A percentile compares a stretch with the other conserved stretches of the same genome.
Conservation (phyloP, 2,888 invertebrate genomes). For the Papilio gigon region DNA sequence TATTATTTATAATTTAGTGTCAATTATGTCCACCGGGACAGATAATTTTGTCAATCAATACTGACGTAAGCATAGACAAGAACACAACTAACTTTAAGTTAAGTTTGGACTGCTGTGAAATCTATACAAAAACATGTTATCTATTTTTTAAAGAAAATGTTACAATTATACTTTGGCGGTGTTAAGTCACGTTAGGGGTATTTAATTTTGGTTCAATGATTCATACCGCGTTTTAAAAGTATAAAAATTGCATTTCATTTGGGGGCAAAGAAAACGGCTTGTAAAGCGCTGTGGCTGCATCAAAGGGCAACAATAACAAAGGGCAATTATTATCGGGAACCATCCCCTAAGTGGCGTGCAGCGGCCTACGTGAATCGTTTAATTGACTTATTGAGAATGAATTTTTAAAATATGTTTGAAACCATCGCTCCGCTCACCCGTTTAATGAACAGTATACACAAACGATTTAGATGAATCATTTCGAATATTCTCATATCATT, state of each 20-base stretch:
- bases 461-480: conserved; percentile 43
- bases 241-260: conserved; percentile 10
- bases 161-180: no score
- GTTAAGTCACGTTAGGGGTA: no score
- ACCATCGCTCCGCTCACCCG: conserved; percentile 60
- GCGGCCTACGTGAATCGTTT: conserved; percentile 69
- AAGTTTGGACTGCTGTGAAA: no score
- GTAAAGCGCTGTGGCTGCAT: conserved; percentile 40
- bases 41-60: no score
- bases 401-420: conserved; percentile 73
- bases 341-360: conserved; percentile 77
- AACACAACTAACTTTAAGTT: no score
- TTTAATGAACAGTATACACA: conserved; percentile 51
- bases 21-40: no score
- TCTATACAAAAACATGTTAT: no score
- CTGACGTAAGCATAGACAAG: no score
- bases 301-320: conserved; percentile 72
- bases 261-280: conserved; percentile 42
- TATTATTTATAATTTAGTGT: no score
- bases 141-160: no score
- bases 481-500: neutral
- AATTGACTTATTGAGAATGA: conserved; percentile 82
- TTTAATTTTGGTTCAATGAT: conserved; percentile 28
- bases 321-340: conserved; percentile 74
- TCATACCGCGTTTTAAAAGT: conserved; percentile 20